Conservation (phyloP, 1,140 invertebrate genomes). For the Drosophila funebris region DNA sequence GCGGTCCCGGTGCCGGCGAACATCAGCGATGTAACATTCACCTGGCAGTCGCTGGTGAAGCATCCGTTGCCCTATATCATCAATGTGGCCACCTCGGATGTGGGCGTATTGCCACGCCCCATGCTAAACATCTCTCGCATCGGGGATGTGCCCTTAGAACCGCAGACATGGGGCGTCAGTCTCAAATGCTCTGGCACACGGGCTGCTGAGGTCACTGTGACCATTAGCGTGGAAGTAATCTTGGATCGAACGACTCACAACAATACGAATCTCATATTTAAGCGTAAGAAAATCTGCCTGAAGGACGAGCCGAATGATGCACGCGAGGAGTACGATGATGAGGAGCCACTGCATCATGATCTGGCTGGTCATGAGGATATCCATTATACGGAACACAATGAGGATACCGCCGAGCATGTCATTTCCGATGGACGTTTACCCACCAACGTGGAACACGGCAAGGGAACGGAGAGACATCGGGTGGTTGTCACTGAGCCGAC, state of each 20-base stretch:
- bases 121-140: conserved; percentile 91
- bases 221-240: conserved; percentile 94
- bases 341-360: conserved; percentile 61
- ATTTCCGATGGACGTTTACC: conserved; percentile 58
- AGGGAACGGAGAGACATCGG: conserved; percentile 45
- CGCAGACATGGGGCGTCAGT: conserved; percentile 91
- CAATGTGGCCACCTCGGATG: conserved; percentile 90
- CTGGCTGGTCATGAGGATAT: conserved; percentile 55
- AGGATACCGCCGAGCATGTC: conserved; percentile 56
- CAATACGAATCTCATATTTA: conserved; percentile 90
- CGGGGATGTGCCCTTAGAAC: conserved; percentile 90
- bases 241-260: conserved; percentile 87
- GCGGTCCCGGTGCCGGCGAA: conserved; percentile 92
- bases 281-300: conserved; percentile 92
- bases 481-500: conserved; percentile 44
- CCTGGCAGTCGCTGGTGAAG: conserved; percentile 91
- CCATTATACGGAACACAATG: conserved; percentile 67
- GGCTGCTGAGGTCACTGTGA: conserved; percentile 92
- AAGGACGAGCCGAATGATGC: conserved; percentile 68
- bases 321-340: conserved; percentile 72
- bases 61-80: conserved; percentile 92
- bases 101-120: conserved; percentile 90
- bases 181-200: conserved; percentile 92
- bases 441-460: conserved; percentile 29
- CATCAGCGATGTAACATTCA: conserved; percentile 93